These are phyloP conservation scores for Ornithoptera priamus DNA, from an alignment of 2,888 invertebrate species.

Conservation along the genomic window DNA sequence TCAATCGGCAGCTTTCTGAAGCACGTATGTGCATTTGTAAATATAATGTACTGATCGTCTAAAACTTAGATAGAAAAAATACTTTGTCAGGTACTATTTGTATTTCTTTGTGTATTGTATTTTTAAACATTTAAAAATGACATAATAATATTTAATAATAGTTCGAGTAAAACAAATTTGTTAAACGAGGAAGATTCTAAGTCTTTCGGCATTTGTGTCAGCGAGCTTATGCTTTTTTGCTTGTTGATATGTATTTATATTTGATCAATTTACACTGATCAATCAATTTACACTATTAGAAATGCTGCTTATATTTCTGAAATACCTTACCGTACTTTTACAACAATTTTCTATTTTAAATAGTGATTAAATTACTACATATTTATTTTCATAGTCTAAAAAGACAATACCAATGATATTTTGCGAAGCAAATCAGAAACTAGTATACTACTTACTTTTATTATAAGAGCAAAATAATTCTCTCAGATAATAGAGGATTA, in stretches of 20 bases:
- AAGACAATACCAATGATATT: constrained; percentile 67
- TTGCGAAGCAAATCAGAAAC: constrained; percentile 69
- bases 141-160: background rate
- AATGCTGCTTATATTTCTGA: constrained; percentile 6
- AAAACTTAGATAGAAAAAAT: constrained; percentile 70
- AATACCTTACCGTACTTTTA: constrained; percentile 7
- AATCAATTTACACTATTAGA: background rate
- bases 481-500: constrained; percentile 61
- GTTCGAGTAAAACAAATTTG: background rate
- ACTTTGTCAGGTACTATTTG: constrained; percentile 34
- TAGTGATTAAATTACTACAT: constrained; percentile 29
- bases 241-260: constrained; percentile 16
- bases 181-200: background rate
- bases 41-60: constrained; percentile 68
- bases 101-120: constrained; percentile 1
- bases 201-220: background rate
- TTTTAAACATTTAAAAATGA: background rate
- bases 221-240: constrained; percentile 14
- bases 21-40: constrained; percentile 69
- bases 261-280: constrained; percentile 2
- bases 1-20: constrained; percentile 71
- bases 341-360: constrained; percentile 30
- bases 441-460: constrained; percentile 48
- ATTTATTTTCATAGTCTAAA: constrained; percentile 43
- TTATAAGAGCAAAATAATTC: constrained; percentile 58